These are phyloP conservation scores for Candoia aspera DNA, from an alignment of 2,113 vertebrate genomes.

Conservation along the genomic window DNA sequence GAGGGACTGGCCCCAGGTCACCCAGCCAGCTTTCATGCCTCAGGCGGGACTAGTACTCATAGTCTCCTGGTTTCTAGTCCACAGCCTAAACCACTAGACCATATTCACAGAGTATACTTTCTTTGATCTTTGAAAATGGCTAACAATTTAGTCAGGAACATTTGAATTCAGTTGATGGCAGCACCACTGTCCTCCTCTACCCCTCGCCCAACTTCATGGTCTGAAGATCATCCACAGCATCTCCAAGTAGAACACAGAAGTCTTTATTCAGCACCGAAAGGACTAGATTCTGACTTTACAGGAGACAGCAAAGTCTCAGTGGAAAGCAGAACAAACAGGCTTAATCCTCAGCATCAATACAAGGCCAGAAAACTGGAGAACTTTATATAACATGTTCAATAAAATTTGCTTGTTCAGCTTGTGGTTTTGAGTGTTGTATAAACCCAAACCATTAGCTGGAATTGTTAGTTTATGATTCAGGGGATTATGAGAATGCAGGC, in stretches of 20 bases:
- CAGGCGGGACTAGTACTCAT: no score
- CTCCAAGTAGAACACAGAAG: not conserved
- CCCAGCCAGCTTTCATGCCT: no score
- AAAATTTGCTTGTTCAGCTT: not conserved
- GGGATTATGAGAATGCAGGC: not conserved
- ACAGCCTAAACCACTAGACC: not conserved
- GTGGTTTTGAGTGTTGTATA: not conserved
- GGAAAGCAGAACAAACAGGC: not conserved
- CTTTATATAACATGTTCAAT: not conserved
- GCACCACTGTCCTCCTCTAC: not conserved
- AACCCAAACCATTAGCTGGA: not conserved
- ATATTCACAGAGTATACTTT: not conserved
- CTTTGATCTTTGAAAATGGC: not conserved
- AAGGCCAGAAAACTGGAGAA: not conserved
- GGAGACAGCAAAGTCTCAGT: not conserved
- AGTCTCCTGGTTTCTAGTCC: no score
- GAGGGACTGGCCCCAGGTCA: no score
- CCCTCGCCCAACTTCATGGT: not conserved
- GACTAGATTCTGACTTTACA: not conserved
- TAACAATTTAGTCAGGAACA: not conserved
- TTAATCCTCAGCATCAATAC: not conserved
- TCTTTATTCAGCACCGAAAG: not conserved
- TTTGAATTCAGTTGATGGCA: not conserved
- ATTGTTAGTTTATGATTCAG: not conserved
- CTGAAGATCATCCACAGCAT: not conserved